A percentile compares a stretch with the other conserved stretches of the same genome.
phyloP scores from a whole-genome alignment of 2,888 invertebrate genomes.

The Neoitamus cyanurus region DNA sequence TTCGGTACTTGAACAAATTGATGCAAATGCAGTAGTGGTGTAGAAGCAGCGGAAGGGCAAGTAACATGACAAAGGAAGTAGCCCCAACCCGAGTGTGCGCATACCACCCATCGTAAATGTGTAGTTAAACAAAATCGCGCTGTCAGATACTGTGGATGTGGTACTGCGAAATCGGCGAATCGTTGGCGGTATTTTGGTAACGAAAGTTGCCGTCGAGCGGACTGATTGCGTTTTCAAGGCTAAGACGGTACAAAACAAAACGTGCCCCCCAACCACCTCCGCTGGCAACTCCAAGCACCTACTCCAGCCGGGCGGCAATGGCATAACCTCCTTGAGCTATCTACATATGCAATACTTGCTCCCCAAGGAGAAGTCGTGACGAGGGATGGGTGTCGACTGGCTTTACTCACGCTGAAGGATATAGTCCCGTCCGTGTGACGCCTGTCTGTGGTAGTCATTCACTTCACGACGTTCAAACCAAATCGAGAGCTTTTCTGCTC shows the following conservation, averaged over 20 bases:
- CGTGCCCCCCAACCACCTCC: neutral
- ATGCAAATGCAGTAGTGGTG: neutral
- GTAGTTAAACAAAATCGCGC: slow-evolving; percentile 28
- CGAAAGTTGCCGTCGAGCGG: neutral
- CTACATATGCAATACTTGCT: neutral
- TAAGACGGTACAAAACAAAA: slow-evolving; percentile 2
- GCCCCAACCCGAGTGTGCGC: slow-evolving; percentile 12
- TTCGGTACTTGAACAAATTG: neutral
- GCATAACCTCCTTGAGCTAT: neutral
- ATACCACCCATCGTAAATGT: slow-evolving; percentile 11
- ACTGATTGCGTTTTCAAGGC: slow-evolving; percentile 3
- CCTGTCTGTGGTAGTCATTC: slow-evolving; percentile 25
- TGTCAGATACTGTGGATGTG: neutral
- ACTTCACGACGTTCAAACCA: slow-evolving; percentile 6
- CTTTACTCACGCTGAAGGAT: slow-evolving; percentile 20
- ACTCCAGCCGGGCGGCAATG: neutral
- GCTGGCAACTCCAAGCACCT: neutral
- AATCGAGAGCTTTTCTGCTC: slow-evolving; percentile 31
- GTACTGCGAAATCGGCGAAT: neutral
- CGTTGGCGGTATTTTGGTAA: neutral
- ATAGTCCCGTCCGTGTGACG: neutral
- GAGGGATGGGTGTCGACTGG: neutral
- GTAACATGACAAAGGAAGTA: slow-evolving; percentile 13
- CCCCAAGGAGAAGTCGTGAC: neutral
- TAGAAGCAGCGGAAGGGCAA: neutral